These are phyloP conservation scores for Ochlodes sylvanus DNA, from an alignment of 2,888 invertebrate genomes.

Conservation along the genomic window DNA sequence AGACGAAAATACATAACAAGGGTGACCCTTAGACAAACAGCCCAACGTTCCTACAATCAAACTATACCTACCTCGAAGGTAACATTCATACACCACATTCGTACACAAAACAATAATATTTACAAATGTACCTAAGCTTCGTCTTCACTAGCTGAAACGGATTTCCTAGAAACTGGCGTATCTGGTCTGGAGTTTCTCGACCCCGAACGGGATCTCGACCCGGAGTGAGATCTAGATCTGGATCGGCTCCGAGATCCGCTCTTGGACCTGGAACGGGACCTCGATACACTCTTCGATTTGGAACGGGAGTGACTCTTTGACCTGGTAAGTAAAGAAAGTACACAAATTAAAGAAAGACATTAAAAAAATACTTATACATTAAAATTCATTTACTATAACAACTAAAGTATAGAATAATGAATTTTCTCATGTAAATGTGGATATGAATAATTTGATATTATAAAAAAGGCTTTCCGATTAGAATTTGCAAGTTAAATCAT, in stretches of 20 bases:
- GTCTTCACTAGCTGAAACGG: constrained; percentile 86
- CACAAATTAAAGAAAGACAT: not conserved
- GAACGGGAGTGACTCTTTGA: constrained; percentile 68
- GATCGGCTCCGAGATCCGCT: constrained; percentile 61
- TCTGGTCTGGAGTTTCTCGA: constrained; percentile 77
- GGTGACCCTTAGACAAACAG: too few species aligned
- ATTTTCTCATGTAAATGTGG: too few species aligned
- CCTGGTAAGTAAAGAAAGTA: constrained; percentile 41
- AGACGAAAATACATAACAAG: too few species aligned
- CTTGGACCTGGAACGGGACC: constrained; percentile 56
- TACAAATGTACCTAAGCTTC: constrained; percentile 62
- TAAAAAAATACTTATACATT: too few species aligned
- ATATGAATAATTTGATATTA: too few species aligned
- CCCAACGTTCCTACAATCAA: not conserved
- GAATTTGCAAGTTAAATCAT: too few species aligned
- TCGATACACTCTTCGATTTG: constrained; percentile 62
- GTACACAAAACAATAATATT: constrained; percentile 43
- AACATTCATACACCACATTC: constrained; percentile 11
- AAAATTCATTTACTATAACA: too few species aligned
- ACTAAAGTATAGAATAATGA: too few species aligned
- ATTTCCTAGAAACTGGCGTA: constrained; percentile 85
- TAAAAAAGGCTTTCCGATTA: too few species aligned
- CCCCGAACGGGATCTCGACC: constrained; percentile 65
- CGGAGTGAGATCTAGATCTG: constrained; percentile 71
- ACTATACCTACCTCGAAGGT: constrained; percentile 21